Evolutionary conservation across 2,888 invertebrate genomes (phyloP), one percentile per base, ranked within the genome.

Genomic region (Drosophila mettleri): DNA sequence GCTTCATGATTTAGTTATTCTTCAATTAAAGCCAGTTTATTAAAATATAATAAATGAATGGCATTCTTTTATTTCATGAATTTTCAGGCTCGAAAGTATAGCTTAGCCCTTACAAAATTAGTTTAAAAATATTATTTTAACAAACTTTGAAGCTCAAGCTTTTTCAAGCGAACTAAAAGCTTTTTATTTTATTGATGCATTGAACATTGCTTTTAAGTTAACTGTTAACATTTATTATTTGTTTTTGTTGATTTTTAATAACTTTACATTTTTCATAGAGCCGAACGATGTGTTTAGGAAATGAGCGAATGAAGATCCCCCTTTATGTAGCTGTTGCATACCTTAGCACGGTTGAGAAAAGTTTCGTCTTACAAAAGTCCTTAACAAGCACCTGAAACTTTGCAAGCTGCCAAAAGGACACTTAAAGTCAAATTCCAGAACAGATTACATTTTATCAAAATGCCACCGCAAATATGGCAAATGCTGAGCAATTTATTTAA

Each of bases 401-500:
- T 38, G 20, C 3, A 41, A 54, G 34, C 33, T 38, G 34, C 20
- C 18, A 41, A 36, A 34, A 24, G 16, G 20, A 20, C 53, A 39
- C 29, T 74, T 34, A 16, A 62, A 51, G 46, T 31, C 9, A 16
- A 53, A 59, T 61, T 64, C 34, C 20, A 43, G 39, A 48, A 31
- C 12, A 36, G 52, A 62, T 61, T 67, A 46, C 38, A 62, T 59
- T 61, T 69, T 39, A 58, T 71, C 53, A 48, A 63, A 76, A 67
- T 58, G 60, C 43, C 46, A 54, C 59, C 65, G 51, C 66, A 64
- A 73, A 65, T 64, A 61, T 68, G 51, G 34, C 49, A 77, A 76
- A 74, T 76, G 62, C 41, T 7, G 18, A 51, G 65, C 74, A 55
- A 80, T 86, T 80, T 69, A 73, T 78, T 69, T 70, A 41, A 49